Evolutionary conservation across 2,797 vertebrate genomes (phyloP), one percentile per base, ranked within the genome.

Genomic region (Fratercula arctica): DNA sequence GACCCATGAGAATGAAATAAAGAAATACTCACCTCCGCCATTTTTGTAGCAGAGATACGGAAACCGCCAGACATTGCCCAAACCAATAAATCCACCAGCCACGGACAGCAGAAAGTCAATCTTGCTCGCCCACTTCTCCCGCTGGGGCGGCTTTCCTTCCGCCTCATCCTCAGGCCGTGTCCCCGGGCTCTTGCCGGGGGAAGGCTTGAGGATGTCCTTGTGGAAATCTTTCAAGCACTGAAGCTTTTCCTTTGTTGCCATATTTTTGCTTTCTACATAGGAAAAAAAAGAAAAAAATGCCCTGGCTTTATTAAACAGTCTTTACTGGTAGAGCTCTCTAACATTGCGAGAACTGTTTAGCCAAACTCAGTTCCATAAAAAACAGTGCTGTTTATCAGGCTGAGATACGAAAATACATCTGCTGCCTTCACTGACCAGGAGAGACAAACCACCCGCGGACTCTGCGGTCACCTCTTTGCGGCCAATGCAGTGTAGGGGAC

Each of bases 31-130:
- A 99, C 99, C 99, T 99, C 99, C 99, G 96, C 99, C 99, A 35
- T 99, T 99, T 95, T 99, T 99, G 97, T 99, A 99, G 99, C 99
- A 99, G 98, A 99, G 99, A 97, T 99, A 99, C 31, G 99, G 99
- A 87, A 99, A 99, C 20, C 99, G 98, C 99, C 99, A 99, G 66
- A 99, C 99, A 2, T 99, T 99, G 96, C 99, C 99, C 95, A 99
- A 98, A 88, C 99, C 99, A 10, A 99, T 99, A 29, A 99, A 99
- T 87, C 99, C 99, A 4, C 99, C 99, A 2, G 99, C 99, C 96
- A 99, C 99, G 0, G 99, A 99, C 77, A 99, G 98, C 98, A 99
- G 98, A 97, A 99, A 99, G 98, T 99, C 99, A 80, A 99, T 99
- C 98, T 99, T 99, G 97, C 99, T 99, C n/a, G 99, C 98, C 99